Base-by-base conservation (phyloP, 1,140 invertebrate genomes). In the Drosophila quadrilineata region DNA sequence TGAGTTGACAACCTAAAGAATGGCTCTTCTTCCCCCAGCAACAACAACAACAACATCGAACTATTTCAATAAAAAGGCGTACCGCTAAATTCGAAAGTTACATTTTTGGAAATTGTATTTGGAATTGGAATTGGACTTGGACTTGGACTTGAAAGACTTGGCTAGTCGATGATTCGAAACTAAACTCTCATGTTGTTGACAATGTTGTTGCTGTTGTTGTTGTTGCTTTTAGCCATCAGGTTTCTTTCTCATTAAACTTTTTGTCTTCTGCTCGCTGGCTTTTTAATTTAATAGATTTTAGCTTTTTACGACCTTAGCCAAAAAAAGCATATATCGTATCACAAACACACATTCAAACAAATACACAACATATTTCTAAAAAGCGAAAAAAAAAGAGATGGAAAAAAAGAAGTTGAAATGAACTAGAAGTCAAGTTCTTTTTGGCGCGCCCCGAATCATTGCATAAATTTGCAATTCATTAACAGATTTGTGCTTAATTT, bases 381-480 rank as follows among this genome's bases (percentile, higher is more conserved):
- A 40, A 26, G 65, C 33, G 10, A 33, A 22, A 49, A 19, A 31
- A 8, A 33, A 17, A 9, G 19, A 29, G 31, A 22, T 5, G 28
- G 26, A 38, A 48, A 41, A 49, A 19, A 26, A 16, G n/a, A 58
- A 28, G 8, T 72, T 38, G 48, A 82, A 82, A 82, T 82, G 72
- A 82, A 82, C 77, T 85, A 85, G 79, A 85, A 85, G 79, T 85
- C 79, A 85, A 85, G 79, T 85, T 85, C 79, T 85, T 85, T 85
- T 85, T 79, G 79, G 73, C 77, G 73, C 80, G 68, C 71, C 71
- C 56, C 67, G 62, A 85, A 68, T 49, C 53, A 33, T 58, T 41
- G 79, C 80, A 85, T 85, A 85, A 79, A 85, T 85, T 85, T 85
- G 71, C 79, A 85, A 80, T 86, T 85, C 74, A 85, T 85, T 79